phyloP scores from a whole-genome alignment of 2,797 vertebrate genomes.

The Sorex maritimensis region DNA sequence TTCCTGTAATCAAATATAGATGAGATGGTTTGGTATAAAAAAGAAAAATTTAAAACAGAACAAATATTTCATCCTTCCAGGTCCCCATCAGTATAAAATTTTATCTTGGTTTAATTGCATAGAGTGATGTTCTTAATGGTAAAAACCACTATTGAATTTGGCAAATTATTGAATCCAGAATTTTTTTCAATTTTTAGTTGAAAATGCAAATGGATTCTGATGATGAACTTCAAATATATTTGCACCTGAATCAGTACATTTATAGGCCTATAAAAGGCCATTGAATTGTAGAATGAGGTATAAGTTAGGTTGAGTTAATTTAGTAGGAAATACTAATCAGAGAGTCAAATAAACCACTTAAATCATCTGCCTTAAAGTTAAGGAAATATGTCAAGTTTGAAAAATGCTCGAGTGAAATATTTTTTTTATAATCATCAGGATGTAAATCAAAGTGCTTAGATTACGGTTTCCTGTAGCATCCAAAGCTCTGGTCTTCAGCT shows the following conservation, averaged over 20 bases:
- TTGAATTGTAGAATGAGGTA: slow-evolving; percentile 39
- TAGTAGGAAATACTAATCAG: slow-evolving; percentile 39
- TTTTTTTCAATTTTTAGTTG: neutral
- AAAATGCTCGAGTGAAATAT: neutral
- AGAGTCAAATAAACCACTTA: slow-evolving; percentile 49
- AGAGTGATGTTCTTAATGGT: neutral
- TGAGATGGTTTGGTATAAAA: neutral
- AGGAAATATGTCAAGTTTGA: slow-evolving; percentile 7
- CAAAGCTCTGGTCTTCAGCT: neutral
- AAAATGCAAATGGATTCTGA: slow-evolving; percentile 67
- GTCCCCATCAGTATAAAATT: neutral
- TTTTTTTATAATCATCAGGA: neutral
- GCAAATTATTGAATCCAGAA: slow-evolving; percentile 39
- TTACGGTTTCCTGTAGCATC: neutral
- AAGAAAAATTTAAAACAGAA: neutral
- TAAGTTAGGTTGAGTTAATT: slow-evolving; percentile 40
- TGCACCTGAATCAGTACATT: slow-evolving; percentile 63
- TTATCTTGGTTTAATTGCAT: slow-evolving; percentile 11
- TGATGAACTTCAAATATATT: slow-evolving; percentile 37
- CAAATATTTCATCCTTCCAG: neutral
- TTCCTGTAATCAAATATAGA: neutral
- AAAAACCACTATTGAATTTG: slow-evolving; percentile 51
- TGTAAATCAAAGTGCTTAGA: neutral
- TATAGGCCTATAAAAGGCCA: slow-evolving; percentile 22
- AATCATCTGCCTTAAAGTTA: slow-evolving; percentile 22